Conservation (phyloP, 2,888 invertebrate genomes). For the Caenorhabditis plicata region DNA sequence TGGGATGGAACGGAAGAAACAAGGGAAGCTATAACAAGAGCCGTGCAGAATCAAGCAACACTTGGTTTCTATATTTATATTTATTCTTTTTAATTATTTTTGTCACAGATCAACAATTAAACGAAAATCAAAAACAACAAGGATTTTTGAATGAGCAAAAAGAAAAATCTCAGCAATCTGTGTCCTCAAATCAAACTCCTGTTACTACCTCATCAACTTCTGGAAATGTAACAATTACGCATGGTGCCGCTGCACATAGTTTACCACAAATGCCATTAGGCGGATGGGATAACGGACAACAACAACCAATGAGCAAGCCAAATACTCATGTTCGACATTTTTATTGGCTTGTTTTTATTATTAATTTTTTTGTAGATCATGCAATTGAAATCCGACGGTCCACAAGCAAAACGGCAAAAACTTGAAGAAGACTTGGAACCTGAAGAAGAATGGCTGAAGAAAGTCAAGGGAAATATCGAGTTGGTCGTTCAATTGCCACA, state of each 20-base stretch:
- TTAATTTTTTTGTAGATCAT: slow-evolving; percentile 2
- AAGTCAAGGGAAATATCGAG: slow-evolving; percentile 69
- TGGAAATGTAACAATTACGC: slow-evolving; percentile 29
- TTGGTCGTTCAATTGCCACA: slow-evolving; percentile 86
- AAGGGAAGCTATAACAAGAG: slow-evolving; percentile 73
- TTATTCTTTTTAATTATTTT: neutral
- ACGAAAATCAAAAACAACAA: slow-evolving; percentile 53
- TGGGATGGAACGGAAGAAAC: slow-evolving; percentile 98
- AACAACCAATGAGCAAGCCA: neutral
- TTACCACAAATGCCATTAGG: slow-evolving; percentile 12
- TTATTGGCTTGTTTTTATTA: neutral
- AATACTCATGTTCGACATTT: neutral
- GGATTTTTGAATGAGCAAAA: slow-evolving; percentile 80
- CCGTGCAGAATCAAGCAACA: slow-evolving; percentile 49
- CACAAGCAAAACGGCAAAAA: slow-evolving; percentile 33
- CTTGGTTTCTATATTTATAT: slow-evolving; percentile 2
- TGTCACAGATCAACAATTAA: slow-evolving; percentile 48
- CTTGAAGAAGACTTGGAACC: slow-evolving; percentile 74
- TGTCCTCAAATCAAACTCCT: too few relatives aligned
- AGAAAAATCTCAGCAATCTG: too few relatives aligned
- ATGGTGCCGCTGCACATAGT: slow-evolving; percentile 15
- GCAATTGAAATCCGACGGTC: slow-evolving; percentile 15
- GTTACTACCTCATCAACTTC: slow-evolving; percentile 73
- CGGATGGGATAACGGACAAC: slow-evolving; percentile 5
- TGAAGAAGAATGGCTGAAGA: slow-evolving; percentile 76